A percentile compares a stretch with the other conserved stretches of the same genome.
Conservation (phyloP, 2,888 invertebrate species). For the Fragum whitleyi region DNA sequence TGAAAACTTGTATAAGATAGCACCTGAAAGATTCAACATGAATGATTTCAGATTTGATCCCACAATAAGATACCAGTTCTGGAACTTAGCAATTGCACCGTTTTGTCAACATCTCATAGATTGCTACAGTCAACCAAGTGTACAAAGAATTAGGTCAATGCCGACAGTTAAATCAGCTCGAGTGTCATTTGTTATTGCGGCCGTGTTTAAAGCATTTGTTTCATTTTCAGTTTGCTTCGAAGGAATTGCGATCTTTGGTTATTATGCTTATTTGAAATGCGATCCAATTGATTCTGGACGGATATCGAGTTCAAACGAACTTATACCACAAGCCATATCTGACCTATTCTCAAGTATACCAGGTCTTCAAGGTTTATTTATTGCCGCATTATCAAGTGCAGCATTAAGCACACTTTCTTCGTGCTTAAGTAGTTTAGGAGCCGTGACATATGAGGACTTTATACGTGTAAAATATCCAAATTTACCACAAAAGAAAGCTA, state of each 20-base stretch:
- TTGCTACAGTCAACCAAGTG: constrained; percentile 24
- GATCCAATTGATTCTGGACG: constrained; percentile 49
- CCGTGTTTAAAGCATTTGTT: constrained; percentile 25
- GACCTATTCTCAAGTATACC: constrained; percentile 47
- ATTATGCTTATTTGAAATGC: constrained; percentile 38
- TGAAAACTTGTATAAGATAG: neutral
- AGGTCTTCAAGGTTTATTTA: constrained; percentile 52
- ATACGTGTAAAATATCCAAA: constrained; percentile 29
- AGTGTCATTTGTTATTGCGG: constrained; percentile 17
- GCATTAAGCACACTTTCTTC: constrained; percentile 53
- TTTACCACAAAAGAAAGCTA: constrained; percentile 4
- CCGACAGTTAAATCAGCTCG: constrained; percentile 21
- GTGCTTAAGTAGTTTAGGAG: constrained; percentile 49
- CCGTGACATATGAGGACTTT: constrained; percentile 51
- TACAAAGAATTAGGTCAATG: constrained; percentile 40
- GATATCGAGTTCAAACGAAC: constrained; percentile 41
- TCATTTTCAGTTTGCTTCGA: constrained; percentile 25
- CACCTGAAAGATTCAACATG: constrained; percentile 22
- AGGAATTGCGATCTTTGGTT: constrained; percentile 39
- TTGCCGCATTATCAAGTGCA: constrained; percentile 51
- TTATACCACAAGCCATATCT: constrained; percentile 42
- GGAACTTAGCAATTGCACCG: constrained; percentile 30
- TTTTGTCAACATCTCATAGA: constrained; percentile 12
- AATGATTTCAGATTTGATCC: constrained; percentile 35
- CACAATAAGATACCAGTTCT: constrained; percentile 33